Base-by-base conservation (phyloP, 1,140 invertebrate genomes). In the Atta texana region DNA sequence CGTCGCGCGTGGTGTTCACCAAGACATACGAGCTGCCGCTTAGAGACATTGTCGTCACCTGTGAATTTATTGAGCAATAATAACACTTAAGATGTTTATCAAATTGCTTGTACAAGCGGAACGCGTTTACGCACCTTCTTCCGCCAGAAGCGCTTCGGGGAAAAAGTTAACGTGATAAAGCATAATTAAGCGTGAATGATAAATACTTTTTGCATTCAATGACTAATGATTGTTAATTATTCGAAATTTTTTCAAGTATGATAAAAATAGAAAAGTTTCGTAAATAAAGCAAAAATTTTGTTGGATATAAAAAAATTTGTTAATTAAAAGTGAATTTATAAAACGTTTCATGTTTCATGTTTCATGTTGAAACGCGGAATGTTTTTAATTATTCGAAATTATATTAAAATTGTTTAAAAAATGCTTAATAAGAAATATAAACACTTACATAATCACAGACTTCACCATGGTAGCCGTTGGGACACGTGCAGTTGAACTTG, bases 11-110 rank as follows among this genome's bases (percentile, higher is more conserved):
- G 0, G 97, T 98, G 89, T 98, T 97, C 12, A 98, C 97, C 57
- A 97, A 96, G 39, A 97, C 97, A 93, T 97, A 97, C 49, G 98
- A 98, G 85, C 96, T 96, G 59, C 97, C 97, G 87, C 96, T 97
- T 88, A 99, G 96, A 0, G 98, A 99, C 96, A 98, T 97, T 0
- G 98, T 99, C 1, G 98, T 99, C 31, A 96, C 95, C 96, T 97
- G 91, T 24, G 93, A 89, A 90, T 94, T 69, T 63, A 3, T 72
- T 2, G 7, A 57, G 3, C 31, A 34, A 34, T 16, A 34, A 82
- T 21, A 24, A 21, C n/a, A 39, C 5, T 74, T 53, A 21, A 76
- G 4, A 44, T 24, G 3, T 14, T 63, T 21, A 18, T 14, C 0
- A 76, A 21, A 34, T 5, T 18, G 39, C 16, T n/a, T 24, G 28